phyloP scores from a whole-genome alignment of 1,140 invertebrate species.

The Eurytemora carolleeae region DNA sequence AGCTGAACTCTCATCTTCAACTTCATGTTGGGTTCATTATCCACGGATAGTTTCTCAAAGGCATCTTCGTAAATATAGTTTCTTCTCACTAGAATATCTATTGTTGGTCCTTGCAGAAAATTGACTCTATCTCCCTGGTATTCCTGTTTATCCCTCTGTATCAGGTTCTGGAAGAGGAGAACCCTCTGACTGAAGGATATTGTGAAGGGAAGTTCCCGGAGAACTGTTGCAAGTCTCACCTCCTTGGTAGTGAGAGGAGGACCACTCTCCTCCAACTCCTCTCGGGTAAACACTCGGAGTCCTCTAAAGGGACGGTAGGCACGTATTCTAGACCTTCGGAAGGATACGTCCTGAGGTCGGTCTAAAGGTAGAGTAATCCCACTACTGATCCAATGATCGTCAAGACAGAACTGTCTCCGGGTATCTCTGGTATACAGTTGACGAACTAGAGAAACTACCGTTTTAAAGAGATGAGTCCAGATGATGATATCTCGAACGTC shows the following conservation, averaged over 20 bases:
- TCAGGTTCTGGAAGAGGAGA: conserved; percentile 44
- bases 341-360: conserved; percentile 37
- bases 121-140: conserved; percentile 47
- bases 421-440: conserved; percentile 63
- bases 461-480: conserved; percentile 27
- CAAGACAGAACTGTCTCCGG: conserved; percentile 49
- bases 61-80: conserved; percentile 93
- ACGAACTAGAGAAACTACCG: conserved; percentile 45
- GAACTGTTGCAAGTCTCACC: conserved; percentile 59
- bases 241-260: conserved; percentile 71
- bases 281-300: conserved; percentile 35
- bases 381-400: conserved; percentile 45
- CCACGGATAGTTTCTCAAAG: conserved; percentile 71
- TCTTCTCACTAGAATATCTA: conserved; percentile 58
- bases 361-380: conserved; percentile 27
- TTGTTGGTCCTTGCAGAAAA: conserved; percentile 50
- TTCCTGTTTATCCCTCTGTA: conserved; percentile 39
- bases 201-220: conserved; percentile 80
- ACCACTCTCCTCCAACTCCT: conserved; percentile 41
- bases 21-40: conserved; percentile 74
- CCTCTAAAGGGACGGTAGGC: conserved; percentile 41
- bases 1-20: conserved; percentile 67
- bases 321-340: conserved; percentile 30
- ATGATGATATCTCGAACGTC: conserved; percentile 16
- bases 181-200: conserved; percentile 74